Evolutionary conservation across 2,888 invertebrate genomes (phyloP), one percentile per base, ranked within the genome.

Genomic region (Sinelater perroti): DNA sequence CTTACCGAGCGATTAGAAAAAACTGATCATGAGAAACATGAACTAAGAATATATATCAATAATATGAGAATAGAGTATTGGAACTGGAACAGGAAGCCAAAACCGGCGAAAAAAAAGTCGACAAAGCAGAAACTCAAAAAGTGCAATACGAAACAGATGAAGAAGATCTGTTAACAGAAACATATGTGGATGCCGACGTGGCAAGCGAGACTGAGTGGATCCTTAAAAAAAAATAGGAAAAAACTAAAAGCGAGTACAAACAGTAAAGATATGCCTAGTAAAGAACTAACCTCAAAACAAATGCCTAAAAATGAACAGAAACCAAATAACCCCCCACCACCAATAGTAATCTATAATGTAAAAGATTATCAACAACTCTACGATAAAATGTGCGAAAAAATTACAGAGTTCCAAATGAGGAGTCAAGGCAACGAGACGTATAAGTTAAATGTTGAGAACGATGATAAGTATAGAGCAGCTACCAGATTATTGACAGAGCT

Each of bases 391-490:
- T 30, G 30, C n/a, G 30, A 30, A 30, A 30, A 11, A 30, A 30
- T 30, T 30, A 30, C 11, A 3, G 30, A 30, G n/a, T 5, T 30
- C 30, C 30, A 30, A 30, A 30, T 30, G 11, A 30, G n/a, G 11
- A n/a, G 30, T 30, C 30, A 30, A 30, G 30, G 30, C 30, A 30
- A 30, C 30, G 30, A 30, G 30, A 30, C 30, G 30, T 30, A 30
- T 11, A 3, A 30, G 11, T 11, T 30, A 30, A 30, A 30, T 30
- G 30, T 30, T 30, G n/a, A 30, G 30, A 30, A 30, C n/a, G 4
- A 30, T 30, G n/a, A 30, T 11, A 30, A 30, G 30, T 30, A 3
- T n/a, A 30, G 30, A 30, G 30, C 8, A 8, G 30, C 30, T 30
- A 30, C 30, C 11, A n/a, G 30, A 30, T 10, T 30, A 30, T 30